Base-by-base conservation (phyloP, 1,140 invertebrate species). In the Bradysia coprophila region DNA sequence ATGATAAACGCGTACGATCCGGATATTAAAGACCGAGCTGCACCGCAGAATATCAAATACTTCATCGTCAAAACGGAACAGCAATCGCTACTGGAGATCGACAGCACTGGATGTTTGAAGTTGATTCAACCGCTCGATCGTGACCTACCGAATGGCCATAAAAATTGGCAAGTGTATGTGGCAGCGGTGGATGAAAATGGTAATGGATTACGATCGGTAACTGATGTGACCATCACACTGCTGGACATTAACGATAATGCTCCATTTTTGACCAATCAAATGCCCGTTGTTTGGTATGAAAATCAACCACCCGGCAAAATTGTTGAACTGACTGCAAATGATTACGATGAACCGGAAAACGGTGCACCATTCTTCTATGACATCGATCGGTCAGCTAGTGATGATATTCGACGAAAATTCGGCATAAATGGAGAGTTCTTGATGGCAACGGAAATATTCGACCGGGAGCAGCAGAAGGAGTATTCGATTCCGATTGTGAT, bases 181-280 rank as follows among this genome's bases (percentile, higher is more conserved):
- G 73, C 75, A 50, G 89, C 88, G 2, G 69, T 71, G 45, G 90
- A 95, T 59, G 79, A 90, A 52, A 70, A 77, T 43, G 80, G 76
- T 2, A 68, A 55, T 15, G 74, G 73, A 13, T 56, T 82, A 8
- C 63, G 66, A 10, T 66, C 64, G 1, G 70, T 70, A 1, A 73
- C 76, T 1, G 74, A 78, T 54, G 75, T 93, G 2, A 73, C 76
- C 18, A 78, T 92, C 31, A 73, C 71, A 23, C 56, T 92, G 2
- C 71, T 68, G 3, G 87, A 92, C 51, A 86, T 91, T 42, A 93
- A 92, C 54, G 88, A 93, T 52, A 92, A 92, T 61, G 80, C 81
- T 1, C 88, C 89, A 0, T 82, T 77, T 55, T 64, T 93, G 39
- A 76, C 82, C 44, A 81, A 83, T 52, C 71, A 75, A 63, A 72